Evolutionary conservation across 92 coral and sea anemone species (phyloP), one percentile per base, ranked within the genome.

Genomic region (Umimayanthus chanpuru): DNA sequence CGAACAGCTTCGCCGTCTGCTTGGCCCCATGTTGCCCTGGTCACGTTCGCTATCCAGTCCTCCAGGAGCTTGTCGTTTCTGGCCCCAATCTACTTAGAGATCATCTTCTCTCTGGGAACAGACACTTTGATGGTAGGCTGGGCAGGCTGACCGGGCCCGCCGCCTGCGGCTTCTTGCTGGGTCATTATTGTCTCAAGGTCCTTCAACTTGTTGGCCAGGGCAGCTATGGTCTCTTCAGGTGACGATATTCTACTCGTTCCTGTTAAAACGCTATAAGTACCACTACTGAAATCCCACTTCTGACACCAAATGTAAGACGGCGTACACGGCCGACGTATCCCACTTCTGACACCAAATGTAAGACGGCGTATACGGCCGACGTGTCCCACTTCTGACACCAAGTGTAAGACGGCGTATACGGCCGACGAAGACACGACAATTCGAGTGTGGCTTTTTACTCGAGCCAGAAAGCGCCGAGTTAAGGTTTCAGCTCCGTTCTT

Each of bases 221-320:
- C 26, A 16, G 32, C 50, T 23, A 76, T 72, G 40, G 32, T 73
- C 93, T 61, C 72, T 88, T 77, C 80, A 75, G 18, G 61, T n/a
- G 44, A 25, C 16, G 73, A 41, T 71, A 23, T 75, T 81, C 36
- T 81, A 28, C 77, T 77, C 89, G 61, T 78, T 89, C 87, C 90
- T 85, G 87, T 85, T 88, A 32, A 32, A 32, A 32, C 2, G 2
- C 36, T 32, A 32, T 32, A 32, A 32, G 36, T 32, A 2, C 36
- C 65, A 56, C 61, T 86, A 85, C 89, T 89, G 73, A 82, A 36
- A 92, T 92, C 94, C 94, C 92, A 92, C 90, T 92, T 92, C 94
- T 92, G 94, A 89, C 90, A 92, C 92, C 94, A 88, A 89, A 91
- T 88, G 73, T 83, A 32, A 32, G 36, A 32, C 36, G 2, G 36